These are phyloP conservation scores for Trimorus sp. DNA, from an alignment of 2,888 invertebrate species.

Conservation along the genomic window DNA sequence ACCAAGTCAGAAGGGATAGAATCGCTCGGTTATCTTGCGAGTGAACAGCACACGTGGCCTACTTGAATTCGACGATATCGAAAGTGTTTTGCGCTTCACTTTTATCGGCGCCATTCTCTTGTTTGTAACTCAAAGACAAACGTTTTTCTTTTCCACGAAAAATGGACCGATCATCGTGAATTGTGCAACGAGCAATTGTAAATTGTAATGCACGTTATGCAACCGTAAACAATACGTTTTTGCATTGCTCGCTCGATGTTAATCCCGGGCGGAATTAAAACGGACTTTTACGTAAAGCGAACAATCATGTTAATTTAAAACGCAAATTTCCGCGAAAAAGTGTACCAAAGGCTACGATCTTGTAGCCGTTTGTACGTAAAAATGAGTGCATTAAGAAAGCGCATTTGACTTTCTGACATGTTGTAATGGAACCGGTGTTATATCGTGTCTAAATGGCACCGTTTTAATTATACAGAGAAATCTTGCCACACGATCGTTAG, in stretches of 20 bases:
- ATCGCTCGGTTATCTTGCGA: no score
- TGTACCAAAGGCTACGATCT: conserved; percentile 31
- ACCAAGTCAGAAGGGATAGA: no score
- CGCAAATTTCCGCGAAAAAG: conserved; percentile 34
- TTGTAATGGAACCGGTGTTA: conserved; percentile 56
- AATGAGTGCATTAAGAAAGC: conserved; percentile 53
- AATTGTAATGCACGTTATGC: background rate
- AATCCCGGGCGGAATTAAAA: conserved; percentile 9
- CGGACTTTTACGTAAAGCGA: conserved; percentile 31
- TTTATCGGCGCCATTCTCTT: no score
- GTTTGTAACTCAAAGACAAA: no score
- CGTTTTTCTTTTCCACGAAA: no score
- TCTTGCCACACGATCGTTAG: conserved; percentile 52
- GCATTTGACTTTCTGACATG: conserved; percentile 55
- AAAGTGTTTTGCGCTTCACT: no score
- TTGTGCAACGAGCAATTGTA: no score
- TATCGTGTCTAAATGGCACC: conserved; percentile 58
- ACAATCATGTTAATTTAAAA: conserved; percentile 38
- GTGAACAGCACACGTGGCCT: no score
- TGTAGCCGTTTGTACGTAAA: conserved; percentile 42
- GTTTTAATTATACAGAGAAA: conserved; percentile 57
- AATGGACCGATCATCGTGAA: no score
- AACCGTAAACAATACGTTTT: conserved; percentile 1
- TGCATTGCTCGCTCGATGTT: background rate
- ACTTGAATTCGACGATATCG: no score